phyloP scores from a whole-genome alignment of 2,113 vertebrate species.

The Deroptyus accipitrinus region DNA sequence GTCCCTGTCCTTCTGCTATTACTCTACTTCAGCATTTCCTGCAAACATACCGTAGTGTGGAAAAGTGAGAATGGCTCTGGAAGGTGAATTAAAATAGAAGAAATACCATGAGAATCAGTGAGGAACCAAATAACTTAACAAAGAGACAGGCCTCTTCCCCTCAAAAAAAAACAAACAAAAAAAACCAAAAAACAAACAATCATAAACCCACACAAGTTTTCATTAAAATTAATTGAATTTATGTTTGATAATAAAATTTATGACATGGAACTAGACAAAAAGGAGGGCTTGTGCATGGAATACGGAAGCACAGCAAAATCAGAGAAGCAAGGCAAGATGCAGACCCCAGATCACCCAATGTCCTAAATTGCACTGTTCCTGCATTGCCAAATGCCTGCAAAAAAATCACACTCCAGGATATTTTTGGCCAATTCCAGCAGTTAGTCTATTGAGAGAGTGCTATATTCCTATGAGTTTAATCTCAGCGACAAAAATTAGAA shows the following conservation, averaged over 20 bases:
- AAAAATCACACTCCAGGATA: background rate
- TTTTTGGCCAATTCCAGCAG: background rate
- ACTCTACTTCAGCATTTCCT: background rate
- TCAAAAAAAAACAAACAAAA: accelerated
- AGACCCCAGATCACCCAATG: background rate
- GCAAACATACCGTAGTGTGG: background rate
- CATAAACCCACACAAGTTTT: background rate
- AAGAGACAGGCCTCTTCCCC: accelerated
- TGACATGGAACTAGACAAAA: background rate
- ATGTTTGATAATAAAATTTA: background rate
- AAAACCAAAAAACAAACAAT: background rate
- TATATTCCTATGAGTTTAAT: background rate
- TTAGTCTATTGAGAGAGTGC: background rate
- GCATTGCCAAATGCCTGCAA: background rate
- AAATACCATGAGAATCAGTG: background rate
- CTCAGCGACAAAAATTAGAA: background rate
- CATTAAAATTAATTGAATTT: background rate
- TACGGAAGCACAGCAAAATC: background rate
- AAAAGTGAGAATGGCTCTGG: background rate
- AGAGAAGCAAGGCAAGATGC: background rate
- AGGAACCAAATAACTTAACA: background rate
- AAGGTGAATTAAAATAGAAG: background rate
- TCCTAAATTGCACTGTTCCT: background rate
- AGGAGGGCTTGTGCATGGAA: background rate
- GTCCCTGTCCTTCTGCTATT: background rate